Percentiles rank a stretch among this genome's conserved stretches.
phyloP scores from a whole-genome alignment of 2,797 vertebrate species.

The Sitta carolinensis region DNA sequence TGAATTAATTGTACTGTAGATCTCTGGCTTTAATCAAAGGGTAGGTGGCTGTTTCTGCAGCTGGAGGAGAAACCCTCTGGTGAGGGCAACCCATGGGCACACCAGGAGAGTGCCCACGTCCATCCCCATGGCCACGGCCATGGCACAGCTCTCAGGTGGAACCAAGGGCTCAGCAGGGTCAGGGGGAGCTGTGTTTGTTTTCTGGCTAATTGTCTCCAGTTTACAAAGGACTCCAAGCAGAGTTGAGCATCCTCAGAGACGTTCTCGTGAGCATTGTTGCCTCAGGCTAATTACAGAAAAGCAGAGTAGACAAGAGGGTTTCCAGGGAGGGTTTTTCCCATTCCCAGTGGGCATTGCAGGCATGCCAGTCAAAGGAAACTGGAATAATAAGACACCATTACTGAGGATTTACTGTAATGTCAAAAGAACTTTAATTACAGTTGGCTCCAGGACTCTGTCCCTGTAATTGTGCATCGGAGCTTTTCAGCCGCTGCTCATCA shows the following conservation, averaged over 20 bases:
- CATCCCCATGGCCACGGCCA: accelerated
- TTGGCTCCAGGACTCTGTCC: not conserved
- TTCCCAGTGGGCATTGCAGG: not conserved
- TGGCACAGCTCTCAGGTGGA: not conserved
- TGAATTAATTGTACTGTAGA: not conserved
- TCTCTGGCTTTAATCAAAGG: not conserved
- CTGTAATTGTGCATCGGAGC: not conserved
- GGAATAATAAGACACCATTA: not conserved
- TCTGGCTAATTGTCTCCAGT: not conserved
- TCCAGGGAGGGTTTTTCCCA: not conserved
- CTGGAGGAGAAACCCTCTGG: not conserved
- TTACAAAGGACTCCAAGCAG: not conserved
- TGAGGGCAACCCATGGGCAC: not conserved
- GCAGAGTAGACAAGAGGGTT: not conserved
- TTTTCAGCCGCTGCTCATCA: not conserved
- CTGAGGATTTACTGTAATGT: not conserved
- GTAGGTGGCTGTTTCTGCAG: accelerated
- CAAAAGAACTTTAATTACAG: not conserved
- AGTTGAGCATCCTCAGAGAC: not conserved
- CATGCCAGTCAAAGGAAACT: not conserved
- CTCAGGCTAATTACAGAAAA: not conserved
- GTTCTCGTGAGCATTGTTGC: not conserved
- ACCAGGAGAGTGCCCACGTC: accelerated
- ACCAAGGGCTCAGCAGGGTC: not conserved
- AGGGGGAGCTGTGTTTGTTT: not conserved